Conservation (phyloP, 2,113 vertebrate genomes). For the Oryzias curvinotus region DNA sequence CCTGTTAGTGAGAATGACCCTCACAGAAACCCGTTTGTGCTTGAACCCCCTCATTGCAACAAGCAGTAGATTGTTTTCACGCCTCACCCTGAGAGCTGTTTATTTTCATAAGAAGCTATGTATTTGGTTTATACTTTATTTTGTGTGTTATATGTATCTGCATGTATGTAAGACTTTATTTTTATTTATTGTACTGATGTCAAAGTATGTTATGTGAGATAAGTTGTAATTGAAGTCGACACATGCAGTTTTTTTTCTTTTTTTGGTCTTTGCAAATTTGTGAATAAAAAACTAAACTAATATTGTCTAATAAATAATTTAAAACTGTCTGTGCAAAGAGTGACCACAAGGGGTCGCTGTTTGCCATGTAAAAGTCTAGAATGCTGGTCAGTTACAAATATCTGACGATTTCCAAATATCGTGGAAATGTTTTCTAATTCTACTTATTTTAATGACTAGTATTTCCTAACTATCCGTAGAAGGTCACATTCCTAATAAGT, state of each 20-base stretch:
- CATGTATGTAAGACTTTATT: constrained; percentile 59
- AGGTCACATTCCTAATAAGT: no score
- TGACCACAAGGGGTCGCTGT: constrained; percentile 40
- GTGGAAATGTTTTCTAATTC: no score
- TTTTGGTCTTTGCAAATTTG: constrained; percentile 28
- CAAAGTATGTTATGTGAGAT: constrained; percentile 30
- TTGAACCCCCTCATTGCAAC: constrained; percentile 14
- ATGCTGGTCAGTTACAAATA: no score
- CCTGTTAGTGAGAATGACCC: neutral
- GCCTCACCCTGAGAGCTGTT: constrained; percentile 23
- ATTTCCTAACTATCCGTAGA: no score
- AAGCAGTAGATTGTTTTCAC: constrained; percentile 15
- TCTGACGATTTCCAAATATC: no score
- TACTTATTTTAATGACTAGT: no score
- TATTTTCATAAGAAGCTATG: constrained; percentile 37
- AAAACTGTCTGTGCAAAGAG: neutral
- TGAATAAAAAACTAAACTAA: no score
- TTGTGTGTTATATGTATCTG: constrained; percentile 18
- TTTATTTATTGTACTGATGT: constrained; percentile 34
- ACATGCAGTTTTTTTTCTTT: constrained; percentile 45
- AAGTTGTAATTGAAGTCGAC: constrained; percentile 16
- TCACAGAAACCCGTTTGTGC: neutral
- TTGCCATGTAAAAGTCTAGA: neutral
- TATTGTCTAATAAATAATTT: no score
- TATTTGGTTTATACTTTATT: constrained; percentile 14